These are phyloP conservation scores for Hetaerina titia DNA, from an alignment of 2,888 invertebrate species.

Conservation along the genomic window DNA sequence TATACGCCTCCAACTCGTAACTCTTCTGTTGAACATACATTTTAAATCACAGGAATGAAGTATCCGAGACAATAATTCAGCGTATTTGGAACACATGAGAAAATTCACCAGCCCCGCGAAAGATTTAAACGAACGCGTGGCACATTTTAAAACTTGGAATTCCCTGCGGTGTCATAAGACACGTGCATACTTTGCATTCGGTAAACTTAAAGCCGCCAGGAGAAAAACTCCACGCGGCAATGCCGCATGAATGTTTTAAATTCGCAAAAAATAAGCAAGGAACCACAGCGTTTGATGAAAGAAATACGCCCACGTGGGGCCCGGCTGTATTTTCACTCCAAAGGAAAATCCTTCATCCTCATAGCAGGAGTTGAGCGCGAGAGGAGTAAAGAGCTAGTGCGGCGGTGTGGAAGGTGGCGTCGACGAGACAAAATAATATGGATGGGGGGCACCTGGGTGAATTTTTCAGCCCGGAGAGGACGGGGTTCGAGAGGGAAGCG, in stretches of 20 bases:
- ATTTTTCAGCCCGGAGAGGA: not conserved
- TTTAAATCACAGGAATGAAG: not conserved
- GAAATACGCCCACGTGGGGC: not conserved
- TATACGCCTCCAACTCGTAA: too few species aligned
- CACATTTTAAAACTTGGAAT: not conserved
- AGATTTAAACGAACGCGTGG: not conserved
- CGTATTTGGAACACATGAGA: not conserved
- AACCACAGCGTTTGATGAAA: not conserved
- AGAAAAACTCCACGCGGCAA: not conserved
- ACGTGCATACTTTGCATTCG: not conserved
- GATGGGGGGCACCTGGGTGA: not conserved
- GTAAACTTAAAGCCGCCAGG: not conserved
- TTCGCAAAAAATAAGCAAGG: constrained; percentile 27
- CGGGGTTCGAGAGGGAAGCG: not conserved
- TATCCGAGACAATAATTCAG: not conserved
- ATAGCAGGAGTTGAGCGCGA: not conserved
- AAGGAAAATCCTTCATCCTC: constrained; percentile 8
- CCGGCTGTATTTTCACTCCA: not conserved
- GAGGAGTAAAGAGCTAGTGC: not conserved
- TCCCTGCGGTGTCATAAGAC: not conserved
- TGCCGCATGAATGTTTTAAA: not conserved
- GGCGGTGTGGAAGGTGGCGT: not conserved
- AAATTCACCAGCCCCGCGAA: not conserved
- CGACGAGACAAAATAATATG: not conserved
- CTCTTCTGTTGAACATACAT: too few species aligned